These are phyloP conservation scores for Graphium colonna DNA, from an alignment of 2,888 invertebrate species.

Conservation along the genomic window DNA sequence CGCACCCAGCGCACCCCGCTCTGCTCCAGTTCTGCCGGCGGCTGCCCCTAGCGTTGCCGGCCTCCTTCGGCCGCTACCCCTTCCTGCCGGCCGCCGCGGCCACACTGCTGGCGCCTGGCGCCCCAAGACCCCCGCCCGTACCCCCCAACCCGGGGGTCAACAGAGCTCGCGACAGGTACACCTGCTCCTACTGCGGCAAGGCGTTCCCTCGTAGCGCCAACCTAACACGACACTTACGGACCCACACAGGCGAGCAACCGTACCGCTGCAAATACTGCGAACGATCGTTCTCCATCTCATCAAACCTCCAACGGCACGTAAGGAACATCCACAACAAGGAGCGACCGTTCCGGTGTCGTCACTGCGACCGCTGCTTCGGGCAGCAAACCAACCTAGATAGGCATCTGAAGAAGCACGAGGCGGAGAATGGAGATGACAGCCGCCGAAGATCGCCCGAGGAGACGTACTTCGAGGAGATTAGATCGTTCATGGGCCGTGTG, in stretches of 20 bases:
- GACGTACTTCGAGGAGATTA: conserved; percentile 94
- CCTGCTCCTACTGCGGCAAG: conserved; percentile 98
- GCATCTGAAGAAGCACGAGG: conserved; percentile 98
- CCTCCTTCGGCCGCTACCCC: conserved; percentile 72
- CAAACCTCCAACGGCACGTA: conserved; percentile 97
- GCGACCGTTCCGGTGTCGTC: conserved; percentile 95
- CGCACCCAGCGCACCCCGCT: conserved; percentile 78
- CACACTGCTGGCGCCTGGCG: conserved; percentile 65
- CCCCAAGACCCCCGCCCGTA: conserved; percentile 61
- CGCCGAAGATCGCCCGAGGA: conserved; percentile 92
- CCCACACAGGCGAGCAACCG: conserved; percentile 98
- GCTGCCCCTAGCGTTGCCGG: conserved; percentile 68
- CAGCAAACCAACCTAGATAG: conserved; percentile 99
- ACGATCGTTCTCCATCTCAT: conserved; percentile 97
- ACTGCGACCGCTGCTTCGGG: conserved; percentile 98
- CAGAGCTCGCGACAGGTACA: conserved; percentile 93
- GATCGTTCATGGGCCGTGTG: conserved; percentile 94
- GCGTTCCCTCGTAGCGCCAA: conserved; percentile 98
- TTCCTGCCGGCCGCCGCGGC: conserved; percentile 74
- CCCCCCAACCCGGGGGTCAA: conserved; percentile 73
- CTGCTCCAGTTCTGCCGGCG: conserved; percentile 70
- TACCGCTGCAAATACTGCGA: conserved; percentile 99
- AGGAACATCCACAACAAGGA: conserved; percentile 99
- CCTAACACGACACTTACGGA: conserved; percentile 96
- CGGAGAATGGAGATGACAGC: conserved; percentile 94